Percentiles rank a stretch among this genome's conserved stretches.
phyloP scores from a whole-genome alignment of 2,797 vertebrate genomes.

The Tenualosa thibaudeaui region DNA sequence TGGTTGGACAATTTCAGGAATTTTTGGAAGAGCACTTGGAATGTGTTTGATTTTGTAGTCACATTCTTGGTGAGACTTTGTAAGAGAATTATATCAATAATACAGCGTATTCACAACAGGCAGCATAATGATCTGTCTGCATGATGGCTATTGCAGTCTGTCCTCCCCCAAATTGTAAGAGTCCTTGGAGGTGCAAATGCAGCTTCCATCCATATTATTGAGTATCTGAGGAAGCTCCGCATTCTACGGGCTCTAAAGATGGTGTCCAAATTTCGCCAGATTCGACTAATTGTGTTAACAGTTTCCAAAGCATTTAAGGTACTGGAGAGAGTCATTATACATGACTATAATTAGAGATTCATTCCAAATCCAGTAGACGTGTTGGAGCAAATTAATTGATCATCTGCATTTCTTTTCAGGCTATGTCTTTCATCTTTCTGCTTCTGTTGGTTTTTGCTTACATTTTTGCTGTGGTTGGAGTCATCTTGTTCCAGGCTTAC shows the following conservation, averaged over 20 bases:
- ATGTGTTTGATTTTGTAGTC: slow-evolving; percentile 66
- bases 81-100: background rate
- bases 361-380: background rate
- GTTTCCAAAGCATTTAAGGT: slow-evolving; percentile 67
- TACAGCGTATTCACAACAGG: background rate
- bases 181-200: background rate
- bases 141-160: slow-evolving; percentile 49
- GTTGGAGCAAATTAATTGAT: background rate
- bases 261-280: slow-evolving; percentile 57
- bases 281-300: slow-evolving; percentile 64
- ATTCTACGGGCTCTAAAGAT: slow-evolving; percentile 65
- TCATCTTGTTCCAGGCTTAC: slow-evolving; percentile 66
- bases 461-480: slow-evolving; percentile 65
- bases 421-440: slow-evolving; percentile 57
- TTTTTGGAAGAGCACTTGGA: slow-evolving; percentile 69
- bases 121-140: slow-evolving; percentile 3
- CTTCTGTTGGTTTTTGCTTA: slow-evolving; percentile 67
- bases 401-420: background rate
- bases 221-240: slow-evolving; percentile 57
- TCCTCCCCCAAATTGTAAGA: slow-evolving; percentile 60
- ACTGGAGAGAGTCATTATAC: background rate
- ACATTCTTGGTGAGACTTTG: slow-evolving; percentile 61
- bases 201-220: slow-evolving; percentile 37
- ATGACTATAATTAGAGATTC: background rate
- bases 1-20: slow-evolving; percentile 61